Evolutionary conservation across 2,888 invertebrate species (phyloP), one percentile per base, ranked within the genome.

Genomic region (Taphrorychus bicolor): DNA sequence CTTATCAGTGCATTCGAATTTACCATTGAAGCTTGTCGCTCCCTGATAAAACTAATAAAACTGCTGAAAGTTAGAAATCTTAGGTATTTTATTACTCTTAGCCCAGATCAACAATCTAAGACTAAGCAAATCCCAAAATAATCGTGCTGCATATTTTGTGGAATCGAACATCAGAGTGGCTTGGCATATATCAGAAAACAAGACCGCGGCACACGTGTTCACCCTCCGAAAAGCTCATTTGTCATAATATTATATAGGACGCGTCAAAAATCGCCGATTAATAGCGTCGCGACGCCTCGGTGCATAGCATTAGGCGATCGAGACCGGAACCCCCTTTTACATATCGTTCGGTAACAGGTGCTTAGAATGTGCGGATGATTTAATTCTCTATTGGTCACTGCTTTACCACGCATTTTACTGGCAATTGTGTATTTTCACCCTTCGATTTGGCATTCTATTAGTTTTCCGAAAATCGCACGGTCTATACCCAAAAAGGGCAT

Each of bases 221-320:
- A n/a, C 53, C 24, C 22, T n/a, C 51, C 51, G 51, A 21, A 51
- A 59, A 24, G 32, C n/a, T 53, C 62, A 49, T 67, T 67, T 58
- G 67, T 62, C 62, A 66, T 61, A 22, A 58, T 61, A 61, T 60
- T 51, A 51, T 40, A 61, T 58, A 49, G 49, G 63, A 63, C 63
- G 68, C 54, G 68, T 68, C 68, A 68, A 63, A 68, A 59, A 68
- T 67, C 59, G 54, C 48, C 68, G 56, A 62, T 48, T 68, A 68
- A 68, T 68, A 45, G 62, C 53, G 58, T 61, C 51, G 32, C 56
- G 45, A 62, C 67, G 67, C 62, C 45, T 22, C 48, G 54, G 62
- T 67, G 67, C 67, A 67, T 67, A 57, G 57, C 41, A 66, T 66
- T 61, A 61, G 57, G 45, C 51, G 57, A 60, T 66, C 66, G 14